A percentile compares a stretch with the other conserved stretches of the same genome.
phyloP scores from a whole-genome alignment of 2,797 vertebrate genomes.

The Sparidentex hasta region DNA sequence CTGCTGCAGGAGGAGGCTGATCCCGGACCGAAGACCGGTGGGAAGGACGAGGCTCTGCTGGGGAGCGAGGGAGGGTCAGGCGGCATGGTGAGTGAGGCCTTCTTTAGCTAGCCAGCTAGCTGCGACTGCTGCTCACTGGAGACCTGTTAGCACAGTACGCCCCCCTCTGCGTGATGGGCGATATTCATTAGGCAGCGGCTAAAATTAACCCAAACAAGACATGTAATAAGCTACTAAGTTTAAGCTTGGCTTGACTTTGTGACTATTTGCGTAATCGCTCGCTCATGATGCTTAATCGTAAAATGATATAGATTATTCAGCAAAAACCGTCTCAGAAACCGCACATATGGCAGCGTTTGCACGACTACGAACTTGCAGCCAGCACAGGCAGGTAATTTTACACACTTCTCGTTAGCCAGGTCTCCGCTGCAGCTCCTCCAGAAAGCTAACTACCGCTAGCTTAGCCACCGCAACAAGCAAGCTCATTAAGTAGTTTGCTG shows the following conservation, averaged over 20 bases:
- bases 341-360: conserved; percentile 19
- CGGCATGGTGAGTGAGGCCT: conserved; percentile 89
- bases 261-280: neutral
- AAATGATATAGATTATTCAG: neutral
- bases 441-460: conserved; percentile 55
- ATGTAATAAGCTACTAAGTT: neutral
- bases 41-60: conserved; percentile 83
- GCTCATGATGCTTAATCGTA: neutral
- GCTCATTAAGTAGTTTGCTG: conserved; percentile 83
- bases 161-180: conserved; percentile 20
- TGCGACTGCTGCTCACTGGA: conserved; percentile 20
- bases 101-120: conserved; percentile 44
- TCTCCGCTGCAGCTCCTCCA: conserved; percentile 29
- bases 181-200: conserved; percentile 27
- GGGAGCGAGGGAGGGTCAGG: conserved; percentile 84
- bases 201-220: conserved; percentile 32
- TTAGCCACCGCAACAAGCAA: conserved; percentile 59
- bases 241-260: neutral
- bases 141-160: conserved; percentile 57
- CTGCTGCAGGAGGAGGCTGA: conserved; percentile 90
- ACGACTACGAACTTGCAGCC: conserved; percentile 9
- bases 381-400: conserved; percentile 24
- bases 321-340: neutral
- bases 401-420: conserved; percentile 9
- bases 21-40: conserved; percentile 85